Base-by-base conservation (phyloP, 1,140 invertebrate species). In the Halesus radiatus region DNA sequence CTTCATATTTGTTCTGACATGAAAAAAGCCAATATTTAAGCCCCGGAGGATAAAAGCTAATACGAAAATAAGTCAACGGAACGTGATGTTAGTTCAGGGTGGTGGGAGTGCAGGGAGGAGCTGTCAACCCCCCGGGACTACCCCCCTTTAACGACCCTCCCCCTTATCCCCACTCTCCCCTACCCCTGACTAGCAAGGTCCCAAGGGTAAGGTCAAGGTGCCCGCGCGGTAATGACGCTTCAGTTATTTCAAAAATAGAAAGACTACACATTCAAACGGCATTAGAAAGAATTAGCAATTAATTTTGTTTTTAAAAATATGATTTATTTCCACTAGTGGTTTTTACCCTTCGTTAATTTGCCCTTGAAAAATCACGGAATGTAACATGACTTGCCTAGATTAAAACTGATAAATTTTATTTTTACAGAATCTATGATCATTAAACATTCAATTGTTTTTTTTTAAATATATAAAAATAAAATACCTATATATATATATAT, bases 131-230 rank as follows among this genome's bases (percentile, higher is more conserved):
- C 62, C n/a, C 26, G 29, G 45, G 45, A 18, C 68, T 5, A 10
- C 29, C 18, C 15, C 29, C 23, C 26, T 15, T 45, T n/a, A n/a
- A n/a, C n/a, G n/a, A 45, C 66, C 22, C 32, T 16, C 10, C 37
- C 45, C 70, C 7, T n/a, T n/a, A 29, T 23, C 45, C 26, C 29
- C 66, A 13, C 32, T 23, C 6, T 37, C 68, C 70, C 4, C 23
- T 23, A 1, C 22, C 50, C 70, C 15, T 23, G 68, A 72, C 70
- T 22, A 1, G 52, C 70, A 74, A 74, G 70, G 70, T 74, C 70
- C 53, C 68, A 18, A 26, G 52, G 22, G 70, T 74, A 74, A 74
- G 70, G 70, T 74, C 70, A 74, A 74, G 70, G 70, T 74, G 70
- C 70, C 70, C 70, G 50, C 53, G 23, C 70, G 15, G 68, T 50